These are phyloP conservation scores for Nephila pilipes DNA, from an alignment of 1,140 invertebrate species.

Conservation along the genomic window DNA sequence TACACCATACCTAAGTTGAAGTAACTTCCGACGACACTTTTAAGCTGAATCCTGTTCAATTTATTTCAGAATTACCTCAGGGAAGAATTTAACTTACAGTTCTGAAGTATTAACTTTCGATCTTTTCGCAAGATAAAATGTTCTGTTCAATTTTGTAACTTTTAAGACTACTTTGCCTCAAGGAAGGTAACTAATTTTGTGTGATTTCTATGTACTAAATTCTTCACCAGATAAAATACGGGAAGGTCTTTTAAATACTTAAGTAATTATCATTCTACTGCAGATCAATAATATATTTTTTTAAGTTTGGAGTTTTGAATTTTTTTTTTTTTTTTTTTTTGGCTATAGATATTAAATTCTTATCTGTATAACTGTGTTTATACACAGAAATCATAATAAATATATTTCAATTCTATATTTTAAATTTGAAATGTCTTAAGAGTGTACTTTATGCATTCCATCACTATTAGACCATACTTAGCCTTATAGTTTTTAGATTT, in stretches of 20 bases:
- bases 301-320: background rate
- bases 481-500: no score
- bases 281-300: background rate
- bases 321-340: no score
- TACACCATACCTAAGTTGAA: background rate
- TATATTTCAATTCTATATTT: no score
- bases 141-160: background rate
- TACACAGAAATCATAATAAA: no score
- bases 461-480: no score
- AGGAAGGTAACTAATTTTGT: background rate
- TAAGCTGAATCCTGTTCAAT: background rate
- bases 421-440: no score
- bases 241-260: background rate
- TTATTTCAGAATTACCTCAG: constrained; percentile 23
- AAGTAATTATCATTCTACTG: background rate
- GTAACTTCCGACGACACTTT: background rate
- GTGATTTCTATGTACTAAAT: background rate
- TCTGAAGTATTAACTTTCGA: background rate
- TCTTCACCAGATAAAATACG: background rate
- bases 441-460: no score
- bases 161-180: background rate
- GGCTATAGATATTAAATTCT: no score
- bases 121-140: constrained; percentile 8
- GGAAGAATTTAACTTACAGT: constrained; percentile 5
- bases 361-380: no score